Base-by-base conservation (phyloP, 2,797 vertebrate genomes). In the Xenops minutus region DNA sequence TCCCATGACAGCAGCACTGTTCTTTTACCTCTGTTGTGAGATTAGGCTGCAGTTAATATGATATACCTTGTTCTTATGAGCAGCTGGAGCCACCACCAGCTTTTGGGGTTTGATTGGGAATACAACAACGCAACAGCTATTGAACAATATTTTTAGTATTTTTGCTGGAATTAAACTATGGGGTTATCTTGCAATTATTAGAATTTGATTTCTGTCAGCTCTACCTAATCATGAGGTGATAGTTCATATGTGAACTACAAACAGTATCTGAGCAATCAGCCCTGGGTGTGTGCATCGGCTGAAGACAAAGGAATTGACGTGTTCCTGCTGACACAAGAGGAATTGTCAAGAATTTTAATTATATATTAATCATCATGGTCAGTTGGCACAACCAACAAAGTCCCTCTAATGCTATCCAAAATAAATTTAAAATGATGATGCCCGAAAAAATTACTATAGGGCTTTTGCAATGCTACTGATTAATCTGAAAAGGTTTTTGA, bases 251-350 rank as follows among this genome's bases (percentile, higher is more conserved):
- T 75, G 41, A 95, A 51, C 51, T 41, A 92, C 75, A 79, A 91
- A 29, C 59, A 84, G 5, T 72, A 88, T 62, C 89, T 69, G 79
- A 92, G 73, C 82, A 84, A 68, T 84, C 79, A 89, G 52, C 54
- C 48, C 62, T 86, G 79, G 62, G 24, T 91, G 26, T 55, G 41
- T 78, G 49, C 58, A 85, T 71, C 0, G 0, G 69, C 66, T 91
- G 85, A 83, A 94, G 85, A 93, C 92, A 96, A 96, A 92, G 59
- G 81, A 85, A 85, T 75, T 93, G 87, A 92, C 12, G 2, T 58
- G 44, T 58, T 80, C 69, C 73, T 72, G 84, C 84, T 91, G 87
- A 93, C 87, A 81, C 36, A 85, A 72, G 61, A 91, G 79, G 85
- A 91, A 78, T 93, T 12, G 3, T 89, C 88, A 89, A 64, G 94